Percentiles rank a stretch among this genome's conserved stretches.
These are phyloP conservation scores for Danionella cerebrum DNA, from an alignment of 2,113 vertebrate species.

Conservation along the genomic window DNA sequence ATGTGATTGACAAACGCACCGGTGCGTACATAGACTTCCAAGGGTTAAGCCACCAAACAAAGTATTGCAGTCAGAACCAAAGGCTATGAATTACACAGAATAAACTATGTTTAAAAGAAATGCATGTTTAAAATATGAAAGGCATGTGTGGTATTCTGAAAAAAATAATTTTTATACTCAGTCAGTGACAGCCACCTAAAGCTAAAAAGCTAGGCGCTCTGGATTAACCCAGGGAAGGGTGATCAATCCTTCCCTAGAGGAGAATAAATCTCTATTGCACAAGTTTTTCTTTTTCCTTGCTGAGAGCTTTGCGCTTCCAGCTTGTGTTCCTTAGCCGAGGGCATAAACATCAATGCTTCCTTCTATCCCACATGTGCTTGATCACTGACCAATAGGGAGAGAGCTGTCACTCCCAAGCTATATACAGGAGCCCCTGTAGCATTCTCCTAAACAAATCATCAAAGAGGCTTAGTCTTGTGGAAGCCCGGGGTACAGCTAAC, in stretches of 20 bases:
- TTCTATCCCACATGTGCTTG: not conserved
- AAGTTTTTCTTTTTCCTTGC: not conserved
- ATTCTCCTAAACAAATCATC: not conserved
- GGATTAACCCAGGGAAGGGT: not conserved
- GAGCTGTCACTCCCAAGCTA: not conserved
- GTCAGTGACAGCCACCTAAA: not conserved
- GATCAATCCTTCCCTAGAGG: not conserved
- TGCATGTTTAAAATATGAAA: no score
- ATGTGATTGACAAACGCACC: no score
- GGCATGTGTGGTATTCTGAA: no score
- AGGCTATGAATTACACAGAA: no score
- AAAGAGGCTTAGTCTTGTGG: constrained; percentile 12
- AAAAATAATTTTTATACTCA: no score
- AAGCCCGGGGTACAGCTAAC: not conserved
- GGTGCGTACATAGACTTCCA: no score
- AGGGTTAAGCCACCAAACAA: no score
- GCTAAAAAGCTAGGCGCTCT: not conserved
- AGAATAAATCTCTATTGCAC: not conserved
- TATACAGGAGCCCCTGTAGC: constrained; percentile 4
- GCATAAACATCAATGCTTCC: constrained; percentile 3
- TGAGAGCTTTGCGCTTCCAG: not conserved
- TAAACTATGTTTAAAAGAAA: no score
- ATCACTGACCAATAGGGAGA: constrained; percentile 2
- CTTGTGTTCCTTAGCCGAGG: not conserved
- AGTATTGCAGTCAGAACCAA: no score